These are phyloP conservation scores for Bombus soroeensis DNA, from an alignment of 1,140 invertebrate species.

Conservation along the genomic window DNA sequence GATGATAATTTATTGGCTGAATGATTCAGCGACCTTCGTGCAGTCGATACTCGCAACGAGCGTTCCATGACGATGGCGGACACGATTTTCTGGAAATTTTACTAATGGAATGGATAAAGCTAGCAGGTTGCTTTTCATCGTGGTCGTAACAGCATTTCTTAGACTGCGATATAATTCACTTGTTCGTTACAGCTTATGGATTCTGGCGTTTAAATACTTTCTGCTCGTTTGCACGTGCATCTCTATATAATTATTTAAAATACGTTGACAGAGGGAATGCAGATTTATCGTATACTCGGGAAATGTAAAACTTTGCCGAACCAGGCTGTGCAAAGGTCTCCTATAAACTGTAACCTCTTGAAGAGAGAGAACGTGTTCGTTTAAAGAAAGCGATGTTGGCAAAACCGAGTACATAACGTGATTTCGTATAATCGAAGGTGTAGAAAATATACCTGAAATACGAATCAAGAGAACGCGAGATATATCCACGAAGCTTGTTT, in stretches of 20 bases:
- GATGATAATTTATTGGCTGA: background rate
- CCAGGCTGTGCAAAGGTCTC: background rate
- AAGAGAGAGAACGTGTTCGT: background rate
- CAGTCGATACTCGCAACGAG: background rate
- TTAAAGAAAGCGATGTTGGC: background rate
- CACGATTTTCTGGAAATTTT: background rate
- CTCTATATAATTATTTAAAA: background rate
- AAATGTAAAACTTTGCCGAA: background rate
- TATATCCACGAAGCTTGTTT: too few relatives aligned
- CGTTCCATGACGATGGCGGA: background rate
- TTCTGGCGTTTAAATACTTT: background rate
- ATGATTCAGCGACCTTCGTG: background rate
- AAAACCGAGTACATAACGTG: too few relatives aligned
- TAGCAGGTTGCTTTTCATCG: background rate
- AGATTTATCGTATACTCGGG: background rate
- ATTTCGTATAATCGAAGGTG: background rate
- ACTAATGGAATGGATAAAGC: background rate
- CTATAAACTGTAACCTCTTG: background rate
- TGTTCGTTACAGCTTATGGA: background rate
- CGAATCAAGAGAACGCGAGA: too few relatives aligned
- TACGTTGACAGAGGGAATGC: background rate
- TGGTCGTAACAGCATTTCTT: background rate
- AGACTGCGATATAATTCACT: background rate
- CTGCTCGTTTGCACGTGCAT: background rate
- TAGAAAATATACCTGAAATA: too few relatives aligned